Evolutionary conservation across 2,797 vertebrate genomes (phyloP), one percentile per base, ranked within the genome.

Genomic region (Enteromius argenteus): DNA sequence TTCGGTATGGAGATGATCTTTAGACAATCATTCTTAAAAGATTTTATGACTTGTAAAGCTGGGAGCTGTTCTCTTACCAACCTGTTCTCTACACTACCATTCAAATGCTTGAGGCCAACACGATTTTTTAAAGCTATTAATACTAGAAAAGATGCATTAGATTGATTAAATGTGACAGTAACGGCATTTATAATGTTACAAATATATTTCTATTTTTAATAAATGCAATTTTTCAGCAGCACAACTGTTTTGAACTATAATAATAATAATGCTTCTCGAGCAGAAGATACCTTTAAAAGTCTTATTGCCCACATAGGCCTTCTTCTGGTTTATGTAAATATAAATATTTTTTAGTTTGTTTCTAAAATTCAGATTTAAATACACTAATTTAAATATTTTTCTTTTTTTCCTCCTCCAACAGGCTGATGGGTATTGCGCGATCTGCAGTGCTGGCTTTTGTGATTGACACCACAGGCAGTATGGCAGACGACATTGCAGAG

Each of bases 391-490:
- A 32, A 39, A 39, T 68, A 23, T 35, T 2, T 60, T 0, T 68
- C 0, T 82, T 4, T 44, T 27, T 71, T 35, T 56, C 5, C 1
- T 72, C n/a, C 32, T 81, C 35, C 73, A 30, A 56, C 88, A 95
- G 95, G 83, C 82, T 95, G 91, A 90, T 95, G 92, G 94, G 94
- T 11, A 93, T 95, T 4, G 91, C 90, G 2, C 93, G 94, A 14
- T 91, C 94, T 4, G 86, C 94, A 5, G 93, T 94, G 0, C 62
- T 95, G 32, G 91, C 90, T 80, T 95, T 96, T 79, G 95, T 95
- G 6, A 94, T 95, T 35, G 95, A 96, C 90, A 95, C 94, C 42
- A 95, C 94, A 0, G 93, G 92, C 78, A 95, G 95, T 35, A 96
- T 95, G 95, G 0, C 19, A 2, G 86, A 93, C 13, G 93, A 95